Evolutionary conservation across 2,113 vertebrate genomes (phyloP).

Genomic region (Gymnogyps californianus): DNA sequence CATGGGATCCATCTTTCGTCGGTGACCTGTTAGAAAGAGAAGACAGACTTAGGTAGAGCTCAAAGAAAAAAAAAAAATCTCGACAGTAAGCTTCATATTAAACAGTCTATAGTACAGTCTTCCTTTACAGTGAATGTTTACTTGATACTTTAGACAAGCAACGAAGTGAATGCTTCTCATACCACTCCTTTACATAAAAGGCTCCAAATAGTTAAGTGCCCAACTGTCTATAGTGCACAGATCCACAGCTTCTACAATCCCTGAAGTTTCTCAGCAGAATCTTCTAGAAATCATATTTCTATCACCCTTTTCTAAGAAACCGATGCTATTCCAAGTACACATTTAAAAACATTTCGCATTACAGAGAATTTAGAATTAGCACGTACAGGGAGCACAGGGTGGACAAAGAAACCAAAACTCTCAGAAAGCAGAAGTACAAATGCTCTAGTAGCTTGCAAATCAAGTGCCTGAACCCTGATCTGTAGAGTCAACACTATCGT

Average conservation of each 20-base stretch:
- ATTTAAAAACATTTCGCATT: background rate
- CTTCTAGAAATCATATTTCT: background rate
- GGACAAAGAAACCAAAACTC: background rate
- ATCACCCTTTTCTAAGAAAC: background rate
- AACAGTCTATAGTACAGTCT: background rate
- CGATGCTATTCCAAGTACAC: background rate
- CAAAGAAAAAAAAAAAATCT: background rate
- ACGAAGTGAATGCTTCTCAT: background rate
- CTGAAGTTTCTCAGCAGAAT: background rate
- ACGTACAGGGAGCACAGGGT: background rate
- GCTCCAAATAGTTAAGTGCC: background rate
- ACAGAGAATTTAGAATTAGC: background rate
- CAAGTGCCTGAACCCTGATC: background rate
- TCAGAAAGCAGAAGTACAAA: background rate
- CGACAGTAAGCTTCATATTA: background rate
- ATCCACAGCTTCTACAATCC: background rate
- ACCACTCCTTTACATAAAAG: background rate
- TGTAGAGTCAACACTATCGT: too few relatives aligned
- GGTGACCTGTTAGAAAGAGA: constrained; percentile 81
- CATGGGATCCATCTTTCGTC: constrained; percentile 77
- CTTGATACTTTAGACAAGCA: background rate
- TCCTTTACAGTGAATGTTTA: background rate
- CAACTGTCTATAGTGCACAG: background rate
- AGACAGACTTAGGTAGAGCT: background rate
- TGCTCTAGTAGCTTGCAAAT: background rate